These are phyloP conservation scores for Acyrthosiphon pisum DNA, from an alignment of 1,140 invertebrate species.

Conservation along the genomic window DNA sequence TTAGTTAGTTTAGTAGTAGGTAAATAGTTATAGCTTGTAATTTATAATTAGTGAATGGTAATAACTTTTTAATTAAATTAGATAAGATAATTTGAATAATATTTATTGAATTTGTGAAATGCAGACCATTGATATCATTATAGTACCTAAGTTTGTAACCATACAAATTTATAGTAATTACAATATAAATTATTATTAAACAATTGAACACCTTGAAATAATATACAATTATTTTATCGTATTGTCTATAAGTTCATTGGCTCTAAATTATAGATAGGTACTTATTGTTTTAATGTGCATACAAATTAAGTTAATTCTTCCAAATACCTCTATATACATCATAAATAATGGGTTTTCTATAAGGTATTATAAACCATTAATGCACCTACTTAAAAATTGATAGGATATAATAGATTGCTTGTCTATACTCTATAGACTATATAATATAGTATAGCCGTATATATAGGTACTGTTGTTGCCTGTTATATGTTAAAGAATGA, in stretches of 20 bases:
- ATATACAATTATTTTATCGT: background rate
- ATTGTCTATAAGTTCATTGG: background rate
- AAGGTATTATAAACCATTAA: background rate
- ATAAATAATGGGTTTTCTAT: background rate
- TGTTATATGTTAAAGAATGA: background rate
- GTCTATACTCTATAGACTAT: background rate
- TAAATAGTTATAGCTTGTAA: too few relatives aligned
- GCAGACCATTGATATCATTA: background rate
- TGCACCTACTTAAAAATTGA: background rate
- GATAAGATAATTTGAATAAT: too few relatives aligned
- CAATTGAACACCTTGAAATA: background rate
- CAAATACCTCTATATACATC: background rate
- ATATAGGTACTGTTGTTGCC: background rate
- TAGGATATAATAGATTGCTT: background rate
- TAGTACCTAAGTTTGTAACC: background rate
- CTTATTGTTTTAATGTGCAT: background rate
- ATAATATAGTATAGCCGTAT: background rate
- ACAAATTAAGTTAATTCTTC: background rate
- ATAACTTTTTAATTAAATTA: too few relatives aligned
- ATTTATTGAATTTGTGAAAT: background rate
- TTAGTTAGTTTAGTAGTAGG: too few relatives aligned
- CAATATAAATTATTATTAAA: background rate
- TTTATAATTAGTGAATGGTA: too few relatives aligned
- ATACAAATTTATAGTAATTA: too few relatives aligned
- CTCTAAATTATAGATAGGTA: background rate